phyloP scores from a whole-genome alignment of 1,140 invertebrate species.

The Drosophila nannoptera region DNA sequence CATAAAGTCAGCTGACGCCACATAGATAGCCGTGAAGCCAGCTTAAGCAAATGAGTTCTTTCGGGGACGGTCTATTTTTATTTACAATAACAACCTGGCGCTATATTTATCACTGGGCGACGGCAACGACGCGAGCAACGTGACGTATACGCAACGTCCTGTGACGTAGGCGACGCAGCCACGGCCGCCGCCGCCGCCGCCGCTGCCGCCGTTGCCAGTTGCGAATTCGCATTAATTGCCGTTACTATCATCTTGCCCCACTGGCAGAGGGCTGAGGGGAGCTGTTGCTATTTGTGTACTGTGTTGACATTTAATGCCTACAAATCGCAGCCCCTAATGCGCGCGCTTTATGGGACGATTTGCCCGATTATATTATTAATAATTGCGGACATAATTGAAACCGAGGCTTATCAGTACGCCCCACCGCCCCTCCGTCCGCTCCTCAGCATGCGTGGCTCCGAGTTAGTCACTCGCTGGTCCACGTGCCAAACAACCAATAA shows the following conservation, averaged over 20 bases:
- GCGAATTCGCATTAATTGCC: conserved; percentile 63
- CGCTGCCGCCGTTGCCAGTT: conserved; percentile 12
- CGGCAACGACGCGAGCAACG: conserved; percentile 6
- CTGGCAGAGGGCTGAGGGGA: background rate
- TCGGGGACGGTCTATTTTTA: conserved; percentile 24
- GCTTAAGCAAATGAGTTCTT: background rate
- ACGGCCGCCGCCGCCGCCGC: too few species aligned
- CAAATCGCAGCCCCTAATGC: conserved; percentile 50
- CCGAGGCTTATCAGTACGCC: conserved; percentile 37
- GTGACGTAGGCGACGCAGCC: conserved; percentile 48
- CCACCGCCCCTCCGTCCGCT: too few species aligned
- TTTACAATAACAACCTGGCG: conserved; percentile 17
- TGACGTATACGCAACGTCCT: conserved; percentile 60
- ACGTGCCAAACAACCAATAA: too few species aligned
- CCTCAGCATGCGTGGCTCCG: too few species aligned
- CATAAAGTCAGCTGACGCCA: conserved; percentile 37
- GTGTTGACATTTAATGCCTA: conserved; percentile 43
- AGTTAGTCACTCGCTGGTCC: too few species aligned
- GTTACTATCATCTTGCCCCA: conserved; percentile 38
- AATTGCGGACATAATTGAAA: conserved; percentile 42
- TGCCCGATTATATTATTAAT: conserved; percentile 41
- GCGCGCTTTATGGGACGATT: conserved; percentile 25
- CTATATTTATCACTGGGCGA: conserved; percentile 28
- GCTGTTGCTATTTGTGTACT: background rate
- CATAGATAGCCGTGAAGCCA: background rate